Evolutionary conservation across 1,140 invertebrate species (phyloP).

Genomic region (Zaprionus africanus): DNA sequence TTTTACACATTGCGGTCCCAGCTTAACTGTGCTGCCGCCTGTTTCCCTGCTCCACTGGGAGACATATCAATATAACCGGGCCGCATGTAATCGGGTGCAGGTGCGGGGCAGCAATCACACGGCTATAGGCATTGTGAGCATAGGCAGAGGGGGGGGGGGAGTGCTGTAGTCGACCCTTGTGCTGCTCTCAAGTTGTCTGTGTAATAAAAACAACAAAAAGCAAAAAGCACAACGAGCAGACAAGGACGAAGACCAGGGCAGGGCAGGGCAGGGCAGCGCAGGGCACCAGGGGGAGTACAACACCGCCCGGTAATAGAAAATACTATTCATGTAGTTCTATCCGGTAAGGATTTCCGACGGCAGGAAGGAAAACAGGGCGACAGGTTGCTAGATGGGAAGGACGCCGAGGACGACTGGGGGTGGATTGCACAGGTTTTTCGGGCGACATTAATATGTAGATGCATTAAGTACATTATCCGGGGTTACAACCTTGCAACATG

Average conservation of each 20-base stretch:
- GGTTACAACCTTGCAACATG: constrained; percentile 77
- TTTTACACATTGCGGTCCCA: constrained; percentile 82
- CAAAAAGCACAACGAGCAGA: constrained; percentile 55
- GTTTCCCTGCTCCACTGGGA: constrained; percentile 77
- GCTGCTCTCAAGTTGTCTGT: constrained; percentile 38
- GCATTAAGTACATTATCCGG: constrained; percentile 84
- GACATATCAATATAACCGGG: constrained; percentile 76
- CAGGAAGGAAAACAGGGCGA: constrained; percentile 3
- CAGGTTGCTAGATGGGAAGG: not conserved
- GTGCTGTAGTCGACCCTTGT: constrained; percentile 28
- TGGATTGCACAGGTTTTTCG: constrained; percentile 52
- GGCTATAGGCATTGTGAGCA: constrained; percentile 28
- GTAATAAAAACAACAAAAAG: constrained; percentile 69
- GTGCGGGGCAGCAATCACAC: constrained; percentile 59
- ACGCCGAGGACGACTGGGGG: not conserved
- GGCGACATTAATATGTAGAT: constrained; percentile 84
- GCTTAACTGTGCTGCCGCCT: constrained; percentile 70
- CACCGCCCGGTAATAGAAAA: constrained; percentile 71
- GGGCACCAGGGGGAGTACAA: constrained; percentile 59
- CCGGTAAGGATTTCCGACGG: constrained; percentile 49
- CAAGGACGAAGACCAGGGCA: not conserved
- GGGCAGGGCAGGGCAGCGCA: constrained; percentile 20
- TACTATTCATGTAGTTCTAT: constrained; percentile 56
- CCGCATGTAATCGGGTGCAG: constrained; percentile 46
- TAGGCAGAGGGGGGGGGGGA: not conserved